These are phyloP conservation scores for Pogonocherus hispidulus DNA, from an alignment of 2,888 invertebrate species.

Conservation along the genomic window DNA sequence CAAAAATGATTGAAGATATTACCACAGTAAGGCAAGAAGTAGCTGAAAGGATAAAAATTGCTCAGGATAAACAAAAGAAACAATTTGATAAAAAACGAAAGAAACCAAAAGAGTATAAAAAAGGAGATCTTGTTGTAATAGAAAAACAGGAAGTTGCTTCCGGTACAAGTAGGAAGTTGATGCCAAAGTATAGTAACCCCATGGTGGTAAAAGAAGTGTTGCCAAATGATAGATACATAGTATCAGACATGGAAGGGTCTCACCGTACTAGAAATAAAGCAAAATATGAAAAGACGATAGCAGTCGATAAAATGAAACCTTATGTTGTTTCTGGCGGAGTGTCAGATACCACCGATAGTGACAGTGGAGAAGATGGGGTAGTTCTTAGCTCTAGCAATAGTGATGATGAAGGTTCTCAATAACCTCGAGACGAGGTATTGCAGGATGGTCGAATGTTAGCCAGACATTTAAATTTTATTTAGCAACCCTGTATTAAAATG, in stretches of 20 bases:
- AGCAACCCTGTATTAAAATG: too few relatives aligned
- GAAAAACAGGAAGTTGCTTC: slow-evolving; percentile 25
- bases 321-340: slow-evolving; percentile 32
- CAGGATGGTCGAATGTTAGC: too few relatives aligned
- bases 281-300: slow-evolving; percentile 39
- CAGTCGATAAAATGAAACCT: slow-evolving; percentile 39
- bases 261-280: slow-evolving; percentile 27
- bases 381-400: too few relatives aligned
- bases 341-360: too few relatives aligned
- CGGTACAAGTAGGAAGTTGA: slow-evolving; percentile 38
- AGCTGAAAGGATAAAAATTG: background rate
- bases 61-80: slow-evolving; percentile 38
- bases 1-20: background rate
- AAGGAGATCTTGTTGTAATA: slow-evolving; percentile 41
- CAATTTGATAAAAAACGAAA: slow-evolving; percentile 37
- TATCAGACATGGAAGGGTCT: slow-evolving; percentile 37
- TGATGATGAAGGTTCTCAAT: too few relatives aligned
- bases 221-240: slow-evolving; percentile 42
- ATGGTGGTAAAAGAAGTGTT: slow-evolving; percentile 42
- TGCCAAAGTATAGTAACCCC: slow-evolving; percentile 38
- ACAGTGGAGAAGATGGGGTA: too few relatives aligned
- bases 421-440: too few relatives aligned
- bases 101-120: slow-evolving; percentile 34
- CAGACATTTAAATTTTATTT: too few relatives aligned
- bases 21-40: too few relatives aligned